Conservation (phyloP, 1,140 invertebrate species). For the Mercenaria mercenaria region DNA sequence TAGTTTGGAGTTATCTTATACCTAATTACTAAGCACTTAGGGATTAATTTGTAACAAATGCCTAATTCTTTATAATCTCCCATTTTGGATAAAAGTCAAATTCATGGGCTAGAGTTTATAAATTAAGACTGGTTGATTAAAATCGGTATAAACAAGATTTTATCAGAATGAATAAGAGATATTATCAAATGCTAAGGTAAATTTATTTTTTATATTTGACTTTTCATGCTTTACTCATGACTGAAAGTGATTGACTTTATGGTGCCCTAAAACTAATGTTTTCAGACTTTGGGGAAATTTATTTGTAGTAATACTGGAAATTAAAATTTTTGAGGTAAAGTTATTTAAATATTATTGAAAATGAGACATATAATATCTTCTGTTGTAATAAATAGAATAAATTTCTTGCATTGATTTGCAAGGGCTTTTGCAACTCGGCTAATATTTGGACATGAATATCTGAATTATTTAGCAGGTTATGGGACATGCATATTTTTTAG, state of each 20-base stretch:
- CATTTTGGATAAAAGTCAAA: neutral
- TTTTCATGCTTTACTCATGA: neutral
- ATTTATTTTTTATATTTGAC: neutral
- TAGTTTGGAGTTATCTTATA: neutral
- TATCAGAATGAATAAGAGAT: neutral
- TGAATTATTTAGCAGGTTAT: no score
- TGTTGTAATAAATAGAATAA: neutral
- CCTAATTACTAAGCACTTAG: neutral
- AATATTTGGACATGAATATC: no score
- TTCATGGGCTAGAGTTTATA: neutral
- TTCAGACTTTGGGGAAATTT: neutral
- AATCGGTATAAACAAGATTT: neutral
- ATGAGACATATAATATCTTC: no score
- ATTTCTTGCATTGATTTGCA: no score
- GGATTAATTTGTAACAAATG: conserved; percentile 21
- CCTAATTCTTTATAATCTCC: neutral
- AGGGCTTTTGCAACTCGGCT: no score
- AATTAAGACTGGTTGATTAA: neutral
- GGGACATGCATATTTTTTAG: no score
- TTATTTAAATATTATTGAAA: no score
- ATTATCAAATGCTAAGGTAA: neutral
- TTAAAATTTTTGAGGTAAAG: no score
- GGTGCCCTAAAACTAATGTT: neutral
- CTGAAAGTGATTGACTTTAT: neutral
- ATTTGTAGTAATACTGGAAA: no score